Percentiles rank a stretch among this genome's conserved stretches.
These are phyloP conservation scores for Lepus townsendii DNA, from an alignment of 2,797 vertebrate genomes.

Conservation along the genomic window DNA sequence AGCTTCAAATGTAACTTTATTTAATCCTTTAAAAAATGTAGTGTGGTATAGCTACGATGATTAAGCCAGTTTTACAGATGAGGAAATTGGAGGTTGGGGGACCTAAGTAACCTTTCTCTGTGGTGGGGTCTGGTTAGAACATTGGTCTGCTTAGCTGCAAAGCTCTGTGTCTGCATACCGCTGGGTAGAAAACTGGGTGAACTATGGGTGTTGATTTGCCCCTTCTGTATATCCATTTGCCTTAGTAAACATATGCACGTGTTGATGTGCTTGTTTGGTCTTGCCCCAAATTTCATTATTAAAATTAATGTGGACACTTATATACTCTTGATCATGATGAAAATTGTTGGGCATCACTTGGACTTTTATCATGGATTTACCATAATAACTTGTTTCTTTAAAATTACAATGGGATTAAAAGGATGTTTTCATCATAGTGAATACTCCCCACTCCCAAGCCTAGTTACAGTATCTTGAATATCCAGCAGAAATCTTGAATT, in stretches of 20 bases:
- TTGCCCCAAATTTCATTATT: slow-evolving; percentile 14
- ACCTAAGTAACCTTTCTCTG: neutral
- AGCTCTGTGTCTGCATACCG: neutral
- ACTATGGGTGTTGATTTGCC: neutral
- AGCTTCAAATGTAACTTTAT: slow-evolving; percentile 51
- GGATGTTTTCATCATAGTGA: neutral
- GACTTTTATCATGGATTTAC: neutral
- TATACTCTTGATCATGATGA: slow-evolving; percentile 8
- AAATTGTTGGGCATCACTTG: neutral
- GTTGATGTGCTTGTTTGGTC: slow-evolving; percentile 47
- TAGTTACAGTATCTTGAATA: neutral
- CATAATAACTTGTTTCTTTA: slow-evolving; percentile 41
- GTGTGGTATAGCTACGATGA: neutral
- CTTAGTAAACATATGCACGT: neutral
- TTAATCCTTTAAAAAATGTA: slow-evolving; percentile 45
- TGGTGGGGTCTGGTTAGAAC: neutral
- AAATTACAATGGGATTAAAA: slow-evolving; percentile 21
- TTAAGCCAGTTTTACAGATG: neutral
- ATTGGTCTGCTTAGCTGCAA: neutral
- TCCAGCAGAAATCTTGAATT: slow-evolving; percentile 56
- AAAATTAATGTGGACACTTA: slow-evolving; percentile 17
- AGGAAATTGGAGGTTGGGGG: slow-evolving; percentile 15
- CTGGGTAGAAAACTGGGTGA: slow-evolving; percentile 30
- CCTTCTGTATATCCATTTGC: neutral
- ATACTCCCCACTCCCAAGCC: neutral